A percentile compares a stretch with the other conserved stretches of the same genome.
These are phyloP conservation scores for Panthera leo DNA, from an alignment of 2,113 vertebrate species.

Conservation along the genomic window DNA sequence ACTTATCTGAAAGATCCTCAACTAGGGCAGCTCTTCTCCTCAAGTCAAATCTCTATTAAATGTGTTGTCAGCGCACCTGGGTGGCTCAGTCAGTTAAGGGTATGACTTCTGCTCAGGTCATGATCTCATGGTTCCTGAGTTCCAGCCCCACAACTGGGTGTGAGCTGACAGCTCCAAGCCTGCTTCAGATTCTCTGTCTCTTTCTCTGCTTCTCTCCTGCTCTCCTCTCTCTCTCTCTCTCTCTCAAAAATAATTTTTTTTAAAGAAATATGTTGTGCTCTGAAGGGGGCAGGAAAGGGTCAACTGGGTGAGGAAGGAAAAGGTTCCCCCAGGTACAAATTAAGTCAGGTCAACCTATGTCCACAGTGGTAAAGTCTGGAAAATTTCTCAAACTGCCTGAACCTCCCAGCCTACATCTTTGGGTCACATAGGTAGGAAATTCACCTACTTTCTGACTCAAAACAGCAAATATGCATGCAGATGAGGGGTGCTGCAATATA, in stretches of 20 bases:
- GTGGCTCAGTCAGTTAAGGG: too few relatives aligned
- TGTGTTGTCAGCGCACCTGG: neutral
- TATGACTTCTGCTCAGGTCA: too few relatives aligned
- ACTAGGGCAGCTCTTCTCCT: neutral
- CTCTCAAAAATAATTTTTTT: too few relatives aligned
- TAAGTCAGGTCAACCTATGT: neutral
- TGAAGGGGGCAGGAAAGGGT: neutral
- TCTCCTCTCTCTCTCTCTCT: too few relatives aligned
- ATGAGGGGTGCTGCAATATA: neutral
- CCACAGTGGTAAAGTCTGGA: neutral
- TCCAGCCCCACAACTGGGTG: too few relatives aligned
- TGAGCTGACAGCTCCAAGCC: too few relatives aligned
- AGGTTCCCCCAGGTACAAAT: neutral
- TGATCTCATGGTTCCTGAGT: too few relatives aligned
- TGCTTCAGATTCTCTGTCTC: too few relatives aligned
- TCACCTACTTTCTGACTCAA: neutral
- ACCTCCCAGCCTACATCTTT: neutral
- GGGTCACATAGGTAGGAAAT: neutral
- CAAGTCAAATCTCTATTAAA: neutral
- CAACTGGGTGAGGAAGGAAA: neutral
- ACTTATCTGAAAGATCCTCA: neutral
- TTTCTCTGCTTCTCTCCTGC: too few relatives aligned
- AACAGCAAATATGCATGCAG: rapidly evolving
- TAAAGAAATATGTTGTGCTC: neutral
- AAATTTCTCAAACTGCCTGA: neutral